A percentile compares a stretch with the other conserved stretches of the same genome.
Evolutionary conservation across 2,888 invertebrate species (phyloP).

Genomic region (Slavum lentiscoides): DNA sequence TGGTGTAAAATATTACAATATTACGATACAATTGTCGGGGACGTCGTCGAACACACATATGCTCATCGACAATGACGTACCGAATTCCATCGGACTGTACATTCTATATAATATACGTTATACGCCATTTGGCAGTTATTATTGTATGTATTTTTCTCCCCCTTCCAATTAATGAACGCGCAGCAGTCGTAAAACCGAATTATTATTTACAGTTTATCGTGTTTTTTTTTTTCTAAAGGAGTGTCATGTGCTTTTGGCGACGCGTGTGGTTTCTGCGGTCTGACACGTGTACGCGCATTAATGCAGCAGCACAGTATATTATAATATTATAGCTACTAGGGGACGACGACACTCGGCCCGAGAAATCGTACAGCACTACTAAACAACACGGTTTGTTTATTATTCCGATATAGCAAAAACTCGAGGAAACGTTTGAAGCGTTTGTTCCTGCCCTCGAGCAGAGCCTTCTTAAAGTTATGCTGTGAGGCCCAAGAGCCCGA

Average conservation of each 20-base stretch:
- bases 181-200: conserved; percentile 14
- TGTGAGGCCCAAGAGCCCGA: no score
- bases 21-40: neutral
- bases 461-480: no score
- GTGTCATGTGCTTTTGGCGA: conserved; percentile 35
- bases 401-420: no score
- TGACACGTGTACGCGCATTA: conserved; percentile 26
- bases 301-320: no score
- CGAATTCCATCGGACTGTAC: neutral
- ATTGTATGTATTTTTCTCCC: neutral
- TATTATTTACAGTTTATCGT: conserved; percentile 18
- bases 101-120: conserved; percentile 2
- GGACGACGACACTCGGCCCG: no score
- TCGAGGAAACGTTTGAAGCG: no score
- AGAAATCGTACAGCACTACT: no score
- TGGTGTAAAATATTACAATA: neutral
- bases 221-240: conserved; percentile 23
- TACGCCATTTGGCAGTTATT: conserved; percentile 6
- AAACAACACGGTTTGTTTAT: no score
- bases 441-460: no score
- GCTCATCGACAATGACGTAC: conserved; percentile 10
- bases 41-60: neutral
- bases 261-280: conserved; percentile 48
- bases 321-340: no score
- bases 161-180: neutral